A percentile compares a stretch with the other conserved stretches of the same genome.
Evolutionary conservation across 2,888 invertebrate genomes (phyloP).

Genomic region (Drosophila prostipennis): DNA sequence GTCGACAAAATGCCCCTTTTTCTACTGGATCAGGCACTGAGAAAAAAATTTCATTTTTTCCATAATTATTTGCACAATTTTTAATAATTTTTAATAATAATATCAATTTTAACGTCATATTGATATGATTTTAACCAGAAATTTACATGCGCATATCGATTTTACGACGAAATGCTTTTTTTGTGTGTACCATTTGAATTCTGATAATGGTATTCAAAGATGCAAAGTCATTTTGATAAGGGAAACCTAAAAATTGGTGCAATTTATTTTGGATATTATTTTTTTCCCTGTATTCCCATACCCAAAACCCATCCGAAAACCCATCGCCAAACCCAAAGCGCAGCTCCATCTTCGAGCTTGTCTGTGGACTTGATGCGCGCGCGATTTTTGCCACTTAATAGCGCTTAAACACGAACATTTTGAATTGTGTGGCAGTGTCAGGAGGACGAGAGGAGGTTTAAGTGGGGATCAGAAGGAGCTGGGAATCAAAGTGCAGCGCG

Average conservation of each 20-base stretch:
- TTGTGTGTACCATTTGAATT: no score
- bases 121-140: no score
- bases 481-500: conserved; percentile 76
- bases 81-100: no score
- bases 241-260: no score
- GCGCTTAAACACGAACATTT: conserved; percentile 83
- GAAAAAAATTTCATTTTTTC: not conserved
- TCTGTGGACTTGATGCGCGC: conserved; percentile 65
- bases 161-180: no score
- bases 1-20: conserved; percentile 30
- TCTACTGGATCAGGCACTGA: conserved; percentile 11
- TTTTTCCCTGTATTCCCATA: not conserved
- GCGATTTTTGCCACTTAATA: conserved; percentile 82
- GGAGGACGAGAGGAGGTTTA: conserved; percentile 28
- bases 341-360: conserved; percentile 42
- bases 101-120: no score
- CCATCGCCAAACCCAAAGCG: conserved; percentile 15
- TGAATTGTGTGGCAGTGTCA: conserved; percentile 57
- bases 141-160: no score
- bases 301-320: conserved; percentile 6
- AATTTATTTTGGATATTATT: not conserved
- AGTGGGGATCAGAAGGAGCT: conserved; percentile 22
- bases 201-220: no score
- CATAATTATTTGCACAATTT: no score
- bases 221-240: no score